Evolutionary conservation across 1,140 invertebrate genomes (phyloP).

Genomic region (Melipona quadrifasciata): DNA sequence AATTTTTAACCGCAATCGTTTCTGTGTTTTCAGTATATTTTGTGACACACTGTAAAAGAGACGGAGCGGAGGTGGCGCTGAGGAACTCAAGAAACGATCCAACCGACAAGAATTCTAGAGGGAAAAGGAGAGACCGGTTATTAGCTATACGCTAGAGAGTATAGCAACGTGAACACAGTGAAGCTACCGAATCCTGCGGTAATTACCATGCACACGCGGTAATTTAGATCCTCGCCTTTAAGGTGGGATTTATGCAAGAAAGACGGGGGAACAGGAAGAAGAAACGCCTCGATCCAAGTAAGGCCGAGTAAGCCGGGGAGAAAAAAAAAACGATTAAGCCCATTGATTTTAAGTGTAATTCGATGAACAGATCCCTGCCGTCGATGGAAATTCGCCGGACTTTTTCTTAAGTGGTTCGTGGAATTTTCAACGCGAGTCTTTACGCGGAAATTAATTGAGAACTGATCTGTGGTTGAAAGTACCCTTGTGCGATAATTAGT

Average conservation of each 20-base stretch:
- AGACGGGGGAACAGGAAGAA: background rate
- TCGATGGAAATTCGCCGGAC: background rate
- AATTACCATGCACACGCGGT: slow-evolving; percentile 51
- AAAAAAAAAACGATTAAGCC: slow-evolving; percentile 41
- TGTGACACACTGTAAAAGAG: background rate
- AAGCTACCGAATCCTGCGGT: slow-evolving; percentile 42
- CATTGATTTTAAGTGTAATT: slow-evolving; percentile 43
- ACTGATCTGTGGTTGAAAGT: background rate
- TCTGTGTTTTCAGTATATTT: background rate
- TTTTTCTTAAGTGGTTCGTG: background rate
- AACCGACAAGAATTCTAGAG: background rate
- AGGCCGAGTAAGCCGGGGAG: background rate
- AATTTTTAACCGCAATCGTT: too few relatives aligned
- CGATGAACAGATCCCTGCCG: background rate
- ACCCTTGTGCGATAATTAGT: background rate
- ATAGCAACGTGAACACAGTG: slow-evolving; percentile 26
- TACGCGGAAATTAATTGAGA: slow-evolving; percentile 1
- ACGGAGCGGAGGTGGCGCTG: background rate
- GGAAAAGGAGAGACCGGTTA: slow-evolving; percentile 45
- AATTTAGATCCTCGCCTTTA: slow-evolving; percentile 44
- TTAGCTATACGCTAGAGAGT: slow-evolving; percentile 39
- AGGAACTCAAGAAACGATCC: background rate
- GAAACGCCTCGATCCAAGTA: background rate
- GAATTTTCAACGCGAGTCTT: background rate
- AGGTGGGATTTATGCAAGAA: slow-evolving; percentile 41